These are phyloP conservation scores for Camelus dromedarius DNA, from an alignment of 2,113 vertebrate species.

Conservation along the genomic window DNA sequence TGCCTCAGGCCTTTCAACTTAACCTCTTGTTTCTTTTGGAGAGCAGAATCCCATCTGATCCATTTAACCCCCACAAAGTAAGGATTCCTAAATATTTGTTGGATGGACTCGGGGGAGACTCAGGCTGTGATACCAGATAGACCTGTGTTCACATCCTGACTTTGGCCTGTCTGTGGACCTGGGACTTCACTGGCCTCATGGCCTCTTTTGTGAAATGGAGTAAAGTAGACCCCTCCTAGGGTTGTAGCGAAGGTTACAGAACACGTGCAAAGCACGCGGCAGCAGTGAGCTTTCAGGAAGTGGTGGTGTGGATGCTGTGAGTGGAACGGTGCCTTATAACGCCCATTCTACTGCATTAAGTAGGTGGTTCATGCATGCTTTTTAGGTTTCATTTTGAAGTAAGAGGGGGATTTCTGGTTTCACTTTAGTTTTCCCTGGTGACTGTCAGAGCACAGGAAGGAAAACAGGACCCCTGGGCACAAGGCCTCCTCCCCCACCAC, in stretches of 20 bases:
- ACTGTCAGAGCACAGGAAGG: not conserved
- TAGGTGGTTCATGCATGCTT: not conserved
- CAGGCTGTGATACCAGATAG: not conserved
- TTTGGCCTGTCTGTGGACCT: not conserved
- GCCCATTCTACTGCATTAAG: accelerated
- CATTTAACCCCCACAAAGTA: not conserved
- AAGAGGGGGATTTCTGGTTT: slow-evolving; percentile 51
- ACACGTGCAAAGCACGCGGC: accelerated
- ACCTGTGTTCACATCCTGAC: not conserved
- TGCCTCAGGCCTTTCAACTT: not conserved
- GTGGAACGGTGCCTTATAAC: not conserved
- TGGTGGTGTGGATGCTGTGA: not conserved
- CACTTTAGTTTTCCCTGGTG: slow-evolving; percentile 18
- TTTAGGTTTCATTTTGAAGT: slow-evolving; percentile 27
- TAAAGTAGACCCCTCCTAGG: not conserved
- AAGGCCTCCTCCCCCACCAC: accelerated
- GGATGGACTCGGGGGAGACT: not conserved
- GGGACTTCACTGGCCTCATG: not conserved
- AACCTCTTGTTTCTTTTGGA: not conserved
- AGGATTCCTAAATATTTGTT: not conserved
- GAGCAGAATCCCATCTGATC: not conserved
- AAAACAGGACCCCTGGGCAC: not conserved
- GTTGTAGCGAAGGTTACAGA: not conserved
- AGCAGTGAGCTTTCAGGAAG: not conserved
- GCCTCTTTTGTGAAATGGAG: slow-evolving; percentile 9